These are phyloP conservation scores for Drosophila persimilis DNA, from an alignment of 1,140 invertebrate species.

Conservation along the genomic window DNA sequence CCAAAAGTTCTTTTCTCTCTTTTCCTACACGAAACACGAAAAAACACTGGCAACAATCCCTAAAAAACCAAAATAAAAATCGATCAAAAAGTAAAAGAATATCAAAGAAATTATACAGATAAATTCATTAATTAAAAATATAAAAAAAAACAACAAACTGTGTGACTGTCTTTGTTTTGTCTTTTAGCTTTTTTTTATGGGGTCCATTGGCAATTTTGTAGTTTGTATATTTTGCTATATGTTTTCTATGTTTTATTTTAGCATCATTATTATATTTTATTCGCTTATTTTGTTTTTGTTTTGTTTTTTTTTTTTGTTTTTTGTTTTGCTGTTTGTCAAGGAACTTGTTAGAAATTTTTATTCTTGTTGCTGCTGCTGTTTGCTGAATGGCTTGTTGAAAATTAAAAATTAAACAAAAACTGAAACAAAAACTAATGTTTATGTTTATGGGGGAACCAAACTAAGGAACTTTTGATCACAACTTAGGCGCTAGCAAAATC, in stretches of 20 bases:
- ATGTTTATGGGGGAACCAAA: constrained; percentile 69
- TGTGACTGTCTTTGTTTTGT: constrained; percentile 28
- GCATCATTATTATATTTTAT: constrained; percentile 2
- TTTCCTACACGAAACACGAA: constrained; percentile 4
- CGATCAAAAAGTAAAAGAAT: constrained; percentile 37
- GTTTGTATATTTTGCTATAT: constrained; percentile 70
- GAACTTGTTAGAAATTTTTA: constrained; percentile 73
- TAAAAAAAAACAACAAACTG: constrained; percentile 27
- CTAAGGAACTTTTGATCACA: constrained; percentile 82
- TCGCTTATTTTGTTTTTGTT: constrained; percentile 24
- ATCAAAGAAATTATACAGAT: constrained; percentile 4
- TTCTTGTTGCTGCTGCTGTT: constrained; percentile 65
- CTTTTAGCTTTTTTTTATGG: constrained; percentile 12
- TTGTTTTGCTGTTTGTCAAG: constrained; percentile 62
- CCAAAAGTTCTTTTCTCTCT: constrained; percentile 44
- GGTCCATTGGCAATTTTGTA: constrained; percentile 39
- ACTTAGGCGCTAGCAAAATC: constrained; percentile 65
- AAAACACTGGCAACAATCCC: constrained; percentile 49
- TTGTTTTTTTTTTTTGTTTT: constrained; percentile 13
- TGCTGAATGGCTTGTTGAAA: constrained; percentile 67
- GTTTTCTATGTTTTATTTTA: constrained; percentile 26
- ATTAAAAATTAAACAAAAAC: constrained; percentile 64
- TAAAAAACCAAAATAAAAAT: constrained; percentile 29
- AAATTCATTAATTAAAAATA: constrained; percentile 6
- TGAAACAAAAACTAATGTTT: constrained; percentile 58